A percentile compares a stretch with the other conserved stretches of the same genome.
These are phyloP conservation scores for Synergus umbraculus DNA, from an alignment of 2,888 invertebrate species.

Conservation along the genomic window DNA sequence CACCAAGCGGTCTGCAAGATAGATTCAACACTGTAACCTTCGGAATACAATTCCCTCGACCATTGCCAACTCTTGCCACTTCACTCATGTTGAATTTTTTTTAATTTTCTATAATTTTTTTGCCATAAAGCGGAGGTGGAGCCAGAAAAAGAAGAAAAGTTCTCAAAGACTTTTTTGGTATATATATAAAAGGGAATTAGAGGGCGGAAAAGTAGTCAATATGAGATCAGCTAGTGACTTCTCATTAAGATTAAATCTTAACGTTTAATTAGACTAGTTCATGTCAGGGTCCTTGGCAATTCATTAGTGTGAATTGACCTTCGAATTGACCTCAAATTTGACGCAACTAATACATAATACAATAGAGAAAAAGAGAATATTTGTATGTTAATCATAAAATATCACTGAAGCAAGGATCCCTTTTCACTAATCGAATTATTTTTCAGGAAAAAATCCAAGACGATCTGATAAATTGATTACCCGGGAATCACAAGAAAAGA, in stretches of 20 bases:
- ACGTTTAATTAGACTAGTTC: not conserved
- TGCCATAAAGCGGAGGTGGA: not conserved
- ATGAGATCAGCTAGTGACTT: not conserved
- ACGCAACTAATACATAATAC: not conserved
- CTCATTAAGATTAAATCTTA: not conserved
- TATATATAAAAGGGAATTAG: not conserved
- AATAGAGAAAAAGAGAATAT: too few relatives aligned
- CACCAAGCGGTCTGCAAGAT: constrained; percentile 27
- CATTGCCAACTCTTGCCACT: constrained; percentile 4
- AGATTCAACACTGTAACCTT: not conserved
- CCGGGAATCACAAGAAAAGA: too few relatives aligned
- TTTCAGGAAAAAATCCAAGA: too few relatives aligned
- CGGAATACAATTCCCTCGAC: constrained; percentile 8
- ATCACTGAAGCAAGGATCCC: too few relatives aligned
- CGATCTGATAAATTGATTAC: too few relatives aligned
- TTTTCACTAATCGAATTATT: too few relatives aligned
- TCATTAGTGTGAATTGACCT: not conserved
- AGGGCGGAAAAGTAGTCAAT: not conserved
- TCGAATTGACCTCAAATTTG: constrained; percentile 7
- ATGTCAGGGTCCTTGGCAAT: not conserved
- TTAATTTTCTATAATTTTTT: not conserved
- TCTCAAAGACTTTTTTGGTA: too few relatives aligned
- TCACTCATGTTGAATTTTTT: not conserved
- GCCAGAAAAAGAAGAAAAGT: too few relatives aligned
- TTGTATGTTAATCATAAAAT: too few relatives aligned